These are phyloP conservation scores for Hypothenemus hampei DNA, from an alignment of 1,140 invertebrate genomes.

Conservation along the genomic window DNA sequence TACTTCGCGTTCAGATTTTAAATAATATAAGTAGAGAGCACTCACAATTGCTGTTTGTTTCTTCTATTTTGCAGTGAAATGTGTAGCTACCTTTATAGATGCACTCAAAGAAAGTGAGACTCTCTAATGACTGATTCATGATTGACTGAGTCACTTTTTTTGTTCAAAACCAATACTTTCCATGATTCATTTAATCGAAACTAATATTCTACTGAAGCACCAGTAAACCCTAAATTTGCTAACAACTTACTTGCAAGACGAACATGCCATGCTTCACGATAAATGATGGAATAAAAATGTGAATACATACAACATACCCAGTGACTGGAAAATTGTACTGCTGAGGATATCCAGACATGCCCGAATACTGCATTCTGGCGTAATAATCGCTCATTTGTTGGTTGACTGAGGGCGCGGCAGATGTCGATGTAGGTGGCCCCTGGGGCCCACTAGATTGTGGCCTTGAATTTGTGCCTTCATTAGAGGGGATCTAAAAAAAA, in stretches of 20 bases:
- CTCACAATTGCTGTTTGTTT: too few species aligned
- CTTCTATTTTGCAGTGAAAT: too few species aligned
- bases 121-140: too few species aligned
- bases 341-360: constrained; percentile 33
- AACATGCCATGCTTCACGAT: constrained; percentile 5
- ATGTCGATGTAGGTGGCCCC: neutral
- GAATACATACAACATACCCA: constrained; percentile 31
- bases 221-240: neutral
- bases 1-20: neutral
- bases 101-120: too few species aligned
- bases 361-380: constrained; percentile 32
- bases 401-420: constrained; percentile 21
- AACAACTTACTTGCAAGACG: neutral
- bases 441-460: constrained; percentile 30
- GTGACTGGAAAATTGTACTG: constrained; percentile 35
- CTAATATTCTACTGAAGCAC: neutral
- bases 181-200: neutral
- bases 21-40: neutral
- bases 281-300: constrained; percentile 19
- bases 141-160: neutral
- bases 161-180: neutral
- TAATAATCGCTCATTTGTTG: constrained; percentile 35
- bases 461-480: constrained; percentile 29
- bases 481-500: constrained; percentile 7
- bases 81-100: too few species aligned